Evolutionary conservation across 1,140 invertebrate genomes (phyloP).

Genomic region (Samia ricini): DNA sequence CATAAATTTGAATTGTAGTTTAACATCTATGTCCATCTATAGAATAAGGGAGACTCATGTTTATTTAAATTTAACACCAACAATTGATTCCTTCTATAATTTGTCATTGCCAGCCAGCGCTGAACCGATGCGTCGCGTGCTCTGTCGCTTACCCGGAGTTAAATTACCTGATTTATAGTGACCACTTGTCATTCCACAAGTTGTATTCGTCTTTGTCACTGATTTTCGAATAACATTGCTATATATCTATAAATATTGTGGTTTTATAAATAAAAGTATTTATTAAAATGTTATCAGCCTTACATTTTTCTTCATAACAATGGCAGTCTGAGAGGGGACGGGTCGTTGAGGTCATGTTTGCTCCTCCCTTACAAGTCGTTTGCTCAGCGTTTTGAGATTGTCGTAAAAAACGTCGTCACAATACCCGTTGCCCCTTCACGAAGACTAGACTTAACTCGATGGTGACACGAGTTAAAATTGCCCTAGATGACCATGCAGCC

Average conservation of each 20-base stretch:
- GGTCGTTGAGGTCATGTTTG: no score
- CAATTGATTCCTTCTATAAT: slow-evolving; percentile 10
- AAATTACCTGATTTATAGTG: slow-evolving; percentile 23
- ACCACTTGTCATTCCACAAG: slow-evolving; percentile 16
- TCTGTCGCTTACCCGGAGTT: slow-evolving; percentile 7
- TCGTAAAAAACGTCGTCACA: no score
- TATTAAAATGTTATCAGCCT: no score
- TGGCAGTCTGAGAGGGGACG: no score
- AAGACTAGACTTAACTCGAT: no score
- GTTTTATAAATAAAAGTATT: neutral
- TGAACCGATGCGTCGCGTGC: slow-evolving; percentile 12
- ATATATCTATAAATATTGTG: neutral
- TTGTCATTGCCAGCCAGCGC: slow-evolving; percentile 9
- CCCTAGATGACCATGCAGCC: no score
- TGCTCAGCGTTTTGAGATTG: no score
- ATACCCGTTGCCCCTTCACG: no score
- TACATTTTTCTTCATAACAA: no score
- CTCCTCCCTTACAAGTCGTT: no score
- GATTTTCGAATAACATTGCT: neutral
- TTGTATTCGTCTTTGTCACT: slow-evolving; percentile 18
- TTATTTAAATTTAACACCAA: neutral
- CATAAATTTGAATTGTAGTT: neutral
- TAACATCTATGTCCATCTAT: neutral
- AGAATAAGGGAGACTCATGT: neutral
- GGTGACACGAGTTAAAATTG: no score